Evolutionary conservation across 2,888 invertebrate species (phyloP).

Genomic region (Cataglyphis livida): DNA sequence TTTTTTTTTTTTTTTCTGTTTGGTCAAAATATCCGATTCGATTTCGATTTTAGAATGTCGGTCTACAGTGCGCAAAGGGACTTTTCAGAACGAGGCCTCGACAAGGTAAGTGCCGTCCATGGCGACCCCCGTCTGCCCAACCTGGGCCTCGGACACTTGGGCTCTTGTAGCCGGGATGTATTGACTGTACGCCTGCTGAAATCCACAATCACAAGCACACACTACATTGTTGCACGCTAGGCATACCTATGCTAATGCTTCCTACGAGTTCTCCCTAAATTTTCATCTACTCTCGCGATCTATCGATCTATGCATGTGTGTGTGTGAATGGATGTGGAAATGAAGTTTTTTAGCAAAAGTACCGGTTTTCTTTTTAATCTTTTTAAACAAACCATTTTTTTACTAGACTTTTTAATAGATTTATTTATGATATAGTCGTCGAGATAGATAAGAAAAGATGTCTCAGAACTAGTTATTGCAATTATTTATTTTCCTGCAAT

Average conservation of each 20-base stretch:
- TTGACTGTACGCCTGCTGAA: constrained; percentile 94
- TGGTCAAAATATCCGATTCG: constrained; percentile 57
- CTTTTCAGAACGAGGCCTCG: constrained; percentile 92
- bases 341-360: constrained; percentile 19
- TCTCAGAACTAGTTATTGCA: neutral
- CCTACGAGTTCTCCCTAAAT: constrained; percentile 44
- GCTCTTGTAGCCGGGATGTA: constrained; percentile 95
- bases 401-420: neutral
- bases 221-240: constrained; percentile 85
- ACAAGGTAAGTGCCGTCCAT: constrained; percentile 95
- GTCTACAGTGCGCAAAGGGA: constrained; percentile 59
- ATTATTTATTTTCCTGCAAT: neutral
- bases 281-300: constrained; percentile 41
- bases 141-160: constrained; percentile 88
- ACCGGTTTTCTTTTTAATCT: neutral
- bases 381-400: neutral
- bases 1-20: constrained; percentile 40
- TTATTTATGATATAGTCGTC: neutral
- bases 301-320: constrained; percentile 32
- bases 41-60: constrained; percentile 54
- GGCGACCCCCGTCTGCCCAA: constrained; percentile 92
- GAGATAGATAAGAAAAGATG: neutral
- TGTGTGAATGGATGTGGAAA: constrained; percentile 34
- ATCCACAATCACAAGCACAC: constrained; percentile 86
- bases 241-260: constrained; percentile 77